phyloP scores from a whole-genome alignment of 2,797 vertebrate genomes.

The Platalea minor region DNA sequence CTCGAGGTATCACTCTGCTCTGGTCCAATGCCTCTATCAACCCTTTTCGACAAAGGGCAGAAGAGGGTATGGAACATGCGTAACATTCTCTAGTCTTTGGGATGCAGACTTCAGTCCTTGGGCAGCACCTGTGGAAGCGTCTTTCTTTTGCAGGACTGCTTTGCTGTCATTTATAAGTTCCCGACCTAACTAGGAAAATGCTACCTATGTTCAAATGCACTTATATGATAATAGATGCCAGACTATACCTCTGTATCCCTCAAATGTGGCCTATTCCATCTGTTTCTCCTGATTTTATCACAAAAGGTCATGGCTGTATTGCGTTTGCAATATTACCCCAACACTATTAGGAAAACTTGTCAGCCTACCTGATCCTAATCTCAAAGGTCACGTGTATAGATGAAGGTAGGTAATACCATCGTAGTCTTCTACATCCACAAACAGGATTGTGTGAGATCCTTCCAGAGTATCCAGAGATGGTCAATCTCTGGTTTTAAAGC shows the following conservation, averaged over 20 bases:
- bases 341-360: neutral
- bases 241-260: neutral
- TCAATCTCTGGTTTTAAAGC: neutral
- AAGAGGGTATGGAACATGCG: neutral
- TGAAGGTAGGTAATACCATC: neutral
- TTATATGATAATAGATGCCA: neutral
- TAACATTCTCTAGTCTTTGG: neutral
- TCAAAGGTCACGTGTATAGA: neutral
- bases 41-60: neutral
- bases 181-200: neutral
- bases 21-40: neutral
- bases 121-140: neutral
- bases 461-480: neutral
- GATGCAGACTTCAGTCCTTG: neutral
- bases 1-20: neutral
- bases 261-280: neutral
- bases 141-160: neutral
- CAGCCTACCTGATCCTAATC: neutral
- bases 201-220: neutral
- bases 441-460: neutral
- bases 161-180: neutral
- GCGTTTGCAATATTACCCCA: neutral
- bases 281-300: neutral
- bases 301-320: neutral
- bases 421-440: neutral